A percentile compares a stretch with the other conserved stretches of the same genome.
phyloP scores from a whole-genome alignment of 2,797 vertebrate species.

The Karalla daura region DNA sequence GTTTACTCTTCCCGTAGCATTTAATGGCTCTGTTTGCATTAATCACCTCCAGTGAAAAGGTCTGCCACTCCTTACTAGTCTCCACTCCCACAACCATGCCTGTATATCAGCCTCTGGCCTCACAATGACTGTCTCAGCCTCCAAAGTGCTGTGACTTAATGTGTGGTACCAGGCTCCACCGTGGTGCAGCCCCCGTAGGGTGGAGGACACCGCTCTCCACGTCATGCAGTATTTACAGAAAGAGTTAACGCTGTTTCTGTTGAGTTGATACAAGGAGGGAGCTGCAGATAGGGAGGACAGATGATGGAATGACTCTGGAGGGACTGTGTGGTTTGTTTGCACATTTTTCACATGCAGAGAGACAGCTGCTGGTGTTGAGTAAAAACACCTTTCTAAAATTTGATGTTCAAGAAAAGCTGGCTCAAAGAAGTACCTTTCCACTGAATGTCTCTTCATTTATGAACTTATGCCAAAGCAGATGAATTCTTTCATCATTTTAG shows the following conservation, averaged over 20 bases:
- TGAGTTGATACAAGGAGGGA: slow-evolving; percentile 42
- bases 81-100: slow-evolving; percentile 68
- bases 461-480: not conserved
- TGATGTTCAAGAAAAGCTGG: slow-evolving; percentile 14
- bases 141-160: slow-evolving; percentile 66
- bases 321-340: slow-evolving; percentile 10
- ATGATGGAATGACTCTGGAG: slow-evolving; percentile 45
- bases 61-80: slow-evolving; percentile 63
- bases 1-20: slow-evolving; percentile 62
- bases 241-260: slow-evolving; percentile 55
- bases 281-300: slow-evolving; percentile 34
- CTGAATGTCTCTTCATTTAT: too few species aligned
- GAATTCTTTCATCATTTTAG: not conserved
- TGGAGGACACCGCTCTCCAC: slow-evolving; percentile 34
- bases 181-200: slow-evolving; percentile 39
- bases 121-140: slow-evolving; percentile 70
- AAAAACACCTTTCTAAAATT: not conserved
- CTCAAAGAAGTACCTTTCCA: not conserved
- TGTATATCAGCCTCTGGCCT: slow-evolving; percentile 71
- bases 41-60: slow-evolving; percentile 82
- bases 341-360: slow-evolving; percentile 4
- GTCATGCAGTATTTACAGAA: slow-evolving; percentile 53
- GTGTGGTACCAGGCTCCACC: slow-evolving; percentile 75
- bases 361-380: not conserved
- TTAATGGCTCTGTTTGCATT: slow-evolving; percentile 66